Percentiles rank a stretch among this genome's conserved stretches.
Evolutionary conservation across 2,888 invertebrate genomes (phyloP).

Genomic region (Heliconius charithonia): DNA sequence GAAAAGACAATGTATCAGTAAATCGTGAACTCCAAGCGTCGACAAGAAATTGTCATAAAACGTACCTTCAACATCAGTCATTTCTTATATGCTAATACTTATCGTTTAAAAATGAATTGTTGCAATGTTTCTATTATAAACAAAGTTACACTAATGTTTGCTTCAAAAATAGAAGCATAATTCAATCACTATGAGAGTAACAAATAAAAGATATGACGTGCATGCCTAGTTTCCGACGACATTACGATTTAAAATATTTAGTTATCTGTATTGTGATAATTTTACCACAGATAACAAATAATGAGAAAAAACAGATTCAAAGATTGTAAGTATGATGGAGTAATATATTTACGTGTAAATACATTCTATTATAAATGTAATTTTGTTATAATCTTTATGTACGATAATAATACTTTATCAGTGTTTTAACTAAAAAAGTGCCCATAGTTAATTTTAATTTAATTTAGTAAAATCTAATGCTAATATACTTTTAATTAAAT

Average conservation of each 20-base stretch:
- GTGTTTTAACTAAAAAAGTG: no score
- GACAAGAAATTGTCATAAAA: constrained; percentile 53
- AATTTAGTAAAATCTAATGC: no score
- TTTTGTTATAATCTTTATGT: no score
- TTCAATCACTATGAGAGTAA: constrained; percentile 39
- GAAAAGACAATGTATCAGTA: constrained; percentile 57
- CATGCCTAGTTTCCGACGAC: constrained; percentile 24
- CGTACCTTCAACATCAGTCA: constrained; percentile 77
- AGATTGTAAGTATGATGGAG: neutral
- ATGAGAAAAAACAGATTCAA: neutral
- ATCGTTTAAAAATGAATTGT: constrained; percentile 49
- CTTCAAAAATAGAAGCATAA: constrained; percentile 41
- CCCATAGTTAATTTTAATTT: no score
- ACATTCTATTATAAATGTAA: no score
- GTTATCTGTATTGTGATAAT: constrained; percentile 6
- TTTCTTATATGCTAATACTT: constrained; percentile 64
- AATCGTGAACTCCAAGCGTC: constrained; percentile 41
- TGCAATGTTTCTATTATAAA: constrained; percentile 10
- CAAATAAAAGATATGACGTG: constrained; percentile 39
- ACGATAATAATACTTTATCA: no score
- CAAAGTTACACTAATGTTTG: constrained; percentile 23
- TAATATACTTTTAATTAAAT: no score
- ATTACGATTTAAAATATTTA: neutral
- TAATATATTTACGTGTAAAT: no score
- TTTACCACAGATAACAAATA: constrained; percentile 1